phyloP scores from a whole-genome alignment of 2,888 invertebrate genomes.

The Acanthosepion pharaonis region DNA sequence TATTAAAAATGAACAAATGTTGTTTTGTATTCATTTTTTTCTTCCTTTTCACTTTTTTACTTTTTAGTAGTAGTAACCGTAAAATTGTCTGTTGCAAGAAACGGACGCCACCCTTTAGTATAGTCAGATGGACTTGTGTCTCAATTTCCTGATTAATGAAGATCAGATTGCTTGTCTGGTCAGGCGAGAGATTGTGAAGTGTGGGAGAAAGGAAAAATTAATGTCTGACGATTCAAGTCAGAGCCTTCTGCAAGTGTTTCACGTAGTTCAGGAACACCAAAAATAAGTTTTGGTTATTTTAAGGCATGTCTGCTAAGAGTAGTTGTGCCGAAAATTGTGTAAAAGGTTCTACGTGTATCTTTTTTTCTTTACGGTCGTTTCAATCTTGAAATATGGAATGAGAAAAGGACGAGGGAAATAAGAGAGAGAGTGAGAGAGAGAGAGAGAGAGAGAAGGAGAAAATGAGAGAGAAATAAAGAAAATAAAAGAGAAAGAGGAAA shows the following conservation, averaged over 20 bases:
- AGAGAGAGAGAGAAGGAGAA: background rate
- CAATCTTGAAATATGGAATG: too few relatives aligned
- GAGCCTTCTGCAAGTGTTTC: too few relatives aligned
- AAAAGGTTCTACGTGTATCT: too few relatives aligned
- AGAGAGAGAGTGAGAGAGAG: background rate
- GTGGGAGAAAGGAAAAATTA: too few relatives aligned
- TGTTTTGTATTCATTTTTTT: background rate
- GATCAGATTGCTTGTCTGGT: background rate
- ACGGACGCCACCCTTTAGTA: constrained; percentile 33
- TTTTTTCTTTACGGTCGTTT: too few relatives aligned
- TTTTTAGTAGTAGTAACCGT: background rate
- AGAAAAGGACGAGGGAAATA: too few relatives aligned
- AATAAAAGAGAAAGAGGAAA: background rate
- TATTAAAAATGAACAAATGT: constrained; percentile 1
- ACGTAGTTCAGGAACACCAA: too few relatives aligned
- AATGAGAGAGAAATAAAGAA: background rate
- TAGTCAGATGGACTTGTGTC: constrained; percentile 33
- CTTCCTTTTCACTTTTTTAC: background rate
- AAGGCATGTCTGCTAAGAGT: too few relatives aligned
- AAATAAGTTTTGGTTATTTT: too few relatives aligned
- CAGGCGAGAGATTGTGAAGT: background rate
- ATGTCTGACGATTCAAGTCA: too few relatives aligned
- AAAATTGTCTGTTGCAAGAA: constrained; percentile 4
- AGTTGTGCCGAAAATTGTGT: too few relatives aligned
- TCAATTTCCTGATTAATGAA: constrained; percentile 33